Evolutionary conservation across 1,140 invertebrate species (phyloP), one percentile per base, ranked within the genome.

Genomic region (Papilio xuthus): DNA sequence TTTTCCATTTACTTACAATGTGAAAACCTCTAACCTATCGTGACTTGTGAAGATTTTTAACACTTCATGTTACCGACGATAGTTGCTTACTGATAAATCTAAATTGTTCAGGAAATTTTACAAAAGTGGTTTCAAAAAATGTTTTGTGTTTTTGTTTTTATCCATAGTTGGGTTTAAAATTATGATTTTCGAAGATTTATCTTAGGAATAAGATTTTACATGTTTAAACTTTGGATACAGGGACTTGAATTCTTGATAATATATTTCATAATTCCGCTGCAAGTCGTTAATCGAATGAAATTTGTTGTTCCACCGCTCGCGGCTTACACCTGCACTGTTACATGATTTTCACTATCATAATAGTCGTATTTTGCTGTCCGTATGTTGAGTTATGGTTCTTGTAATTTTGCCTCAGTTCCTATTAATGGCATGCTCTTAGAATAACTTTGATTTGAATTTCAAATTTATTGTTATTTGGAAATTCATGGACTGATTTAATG

Each of bases 1-100:
- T 71, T 26, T 80, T 53, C 72, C 79, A 82, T 77, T 80, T 53
- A 78, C 76, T 79, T 74, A 76, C 26, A 15, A 28, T 67, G 60
- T 67, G 60, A n/a, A 50, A 82, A 80, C 79, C 70, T 80, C 47
- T 47, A 76, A 60, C 74, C 74, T 15, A 32, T 63, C 74, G 32
- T 76, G 74, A 76, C 74, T 76, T 76, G 37, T 63, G 53, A 60
- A 63, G n/a, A 76, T 76, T 74, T 74, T 74, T 74, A 74, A 74
- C 26, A 56, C 0, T 74, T 28, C 20, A 44, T 23, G 23, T 73
- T 23, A 50, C 47, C 20, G 12, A 47, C 32, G 32, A 67, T 28
- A 67, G 74, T 47, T 44, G n/a, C 12, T 37, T 20, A 20, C 50
- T 53, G 47, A 78, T 53, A 41, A 56, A 71, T 78, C 77, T 78